Evolutionary conservation across 1,140 invertebrate genomes (phyloP).

Genomic region (Hycleus phaleratus): DNA sequence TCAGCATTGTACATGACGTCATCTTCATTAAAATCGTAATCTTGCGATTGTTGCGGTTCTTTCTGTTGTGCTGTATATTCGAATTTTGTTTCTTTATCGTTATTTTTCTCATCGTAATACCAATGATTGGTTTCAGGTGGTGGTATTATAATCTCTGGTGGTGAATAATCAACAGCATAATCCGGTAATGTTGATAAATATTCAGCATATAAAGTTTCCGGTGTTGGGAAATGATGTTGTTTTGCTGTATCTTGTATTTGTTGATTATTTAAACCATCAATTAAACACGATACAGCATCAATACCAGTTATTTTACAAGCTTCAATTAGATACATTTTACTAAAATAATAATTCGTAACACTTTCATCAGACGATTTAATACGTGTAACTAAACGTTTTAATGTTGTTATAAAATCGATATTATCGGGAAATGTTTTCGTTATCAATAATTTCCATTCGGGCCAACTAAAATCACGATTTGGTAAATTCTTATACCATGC

Average conservation of each 20-base stretch:
- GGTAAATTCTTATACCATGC: slow-evolving; percentile 28
- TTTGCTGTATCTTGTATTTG: slow-evolving; percentile 23
- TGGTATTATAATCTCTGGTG: background rate
- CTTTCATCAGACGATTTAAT: slow-evolving; percentile 23
- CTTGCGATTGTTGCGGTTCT: background rate
- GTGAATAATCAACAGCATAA: slow-evolving; percentile 7
- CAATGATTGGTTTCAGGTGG: background rate
- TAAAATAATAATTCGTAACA: slow-evolving; percentile 27
- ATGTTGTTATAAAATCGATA: slow-evolving; percentile 21
- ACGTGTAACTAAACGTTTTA: slow-evolving; percentile 20
- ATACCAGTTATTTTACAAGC: slow-evolving; percentile 27
- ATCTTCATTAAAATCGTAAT: background rate
- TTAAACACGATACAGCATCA: slow-evolving; percentile 29
- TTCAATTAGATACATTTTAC: slow-evolving; percentile 27
- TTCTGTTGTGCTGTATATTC: background rate
- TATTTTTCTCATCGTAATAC: background rate
- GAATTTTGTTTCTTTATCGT: background rate
- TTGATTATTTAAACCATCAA: slow-evolving; percentile 27
- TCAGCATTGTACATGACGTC: background rate
- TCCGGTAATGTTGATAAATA: slow-evolving; percentile 22
- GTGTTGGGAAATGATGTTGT: slow-evolving; percentile 20
- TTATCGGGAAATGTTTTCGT: slow-evolving; percentile 29
- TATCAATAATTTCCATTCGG: slow-evolving; percentile 27
- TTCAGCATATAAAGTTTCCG: slow-evolving; percentile 24
- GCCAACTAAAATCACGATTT: slow-evolving; percentile 26